phyloP scores from a whole-genome alignment of 1,140 invertebrate genomes.

The Drosophila kohkoa region DNA sequence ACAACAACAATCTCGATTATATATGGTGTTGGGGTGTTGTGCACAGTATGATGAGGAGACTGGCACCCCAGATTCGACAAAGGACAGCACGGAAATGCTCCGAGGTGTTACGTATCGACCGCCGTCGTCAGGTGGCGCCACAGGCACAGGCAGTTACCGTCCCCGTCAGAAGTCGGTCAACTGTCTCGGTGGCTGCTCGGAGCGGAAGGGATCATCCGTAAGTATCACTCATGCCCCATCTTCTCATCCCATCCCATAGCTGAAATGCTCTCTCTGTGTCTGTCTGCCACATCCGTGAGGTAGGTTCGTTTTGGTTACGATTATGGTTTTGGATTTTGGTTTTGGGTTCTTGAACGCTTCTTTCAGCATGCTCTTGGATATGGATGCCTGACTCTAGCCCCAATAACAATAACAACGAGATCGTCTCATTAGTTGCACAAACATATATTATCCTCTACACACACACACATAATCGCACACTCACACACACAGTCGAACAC shows the following conservation, averaged over 20 bases:
- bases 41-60: slow-evolving; percentile 85
- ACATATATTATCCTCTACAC: not conserved
- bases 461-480: slow-evolving; percentile 21
- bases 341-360: slow-evolving; percentile 31
- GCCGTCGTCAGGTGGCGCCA: slow-evolving; percentile 69
- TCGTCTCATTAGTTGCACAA: slow-evolving; percentile 45
- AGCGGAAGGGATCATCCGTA: slow-evolving; percentile 87
- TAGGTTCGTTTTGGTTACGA: slow-evolving; percentile 24
- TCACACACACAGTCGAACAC: slow-evolving; percentile 11
- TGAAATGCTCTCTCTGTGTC: too few species aligned
- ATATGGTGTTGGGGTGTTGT: slow-evolving; percentile 7
- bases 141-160: slow-evolving; percentile 46
- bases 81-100: slow-evolving; percentile 84
- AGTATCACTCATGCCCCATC: slow-evolving; percentile 73
- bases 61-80: slow-evolving; percentile 85
- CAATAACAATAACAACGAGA: slow-evolving; percentile 4
- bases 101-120: slow-evolving; percentile 85
- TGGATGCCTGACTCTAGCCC: slow-evolving; percentile 14
- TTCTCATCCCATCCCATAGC: not conserved
- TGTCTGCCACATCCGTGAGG: slow-evolving; percentile 7
- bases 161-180: slow-evolving; percentile 85
- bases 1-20: slow-evolving; percentile 26
- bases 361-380: slow-evolving; percentile 45
- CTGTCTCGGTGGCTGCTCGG: slow-evolving; percentile 87
- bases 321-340: not conserved